Evolutionary conservation across 35 echinoderm and acorn worm genomes (phyloP), one percentile per base, ranked within the genome.

Genomic region (Apostichopus japonicus): DNA sequence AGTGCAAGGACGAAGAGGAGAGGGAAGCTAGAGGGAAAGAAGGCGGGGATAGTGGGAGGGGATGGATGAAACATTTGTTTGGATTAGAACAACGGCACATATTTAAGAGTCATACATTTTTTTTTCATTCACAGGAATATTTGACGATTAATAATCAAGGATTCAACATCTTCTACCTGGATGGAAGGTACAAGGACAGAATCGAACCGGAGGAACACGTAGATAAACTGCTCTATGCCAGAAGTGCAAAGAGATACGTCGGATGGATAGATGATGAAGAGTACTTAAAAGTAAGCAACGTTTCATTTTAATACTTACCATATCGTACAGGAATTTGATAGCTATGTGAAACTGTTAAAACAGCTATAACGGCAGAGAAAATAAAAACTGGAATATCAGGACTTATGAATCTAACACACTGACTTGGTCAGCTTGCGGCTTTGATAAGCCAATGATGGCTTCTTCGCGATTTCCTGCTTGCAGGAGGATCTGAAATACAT

Each of bases 201-300:
- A 75, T 99, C 33, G 91, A 96, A 57, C 97, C 97, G 76, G 97
- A 99, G 79, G 97, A 99, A 56, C 93, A 78, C 1, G 92, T 99
- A 13, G 93, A 93, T 21, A 93, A 80, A 79, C 73, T 99, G 11
- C 25, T 95, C 0, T 96, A 95, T 91, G 95, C 95, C 52, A 93
- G 78, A 25, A 93, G 88, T 77, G 90, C 84, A 44, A 96, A 95
- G 84, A 86, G 93, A 93, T 99, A 99, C 89, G 93, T 99, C 2
- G 97, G 97, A n/a, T 99, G 97, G 97, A 79, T 86, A 81, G 75
- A 88, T 19, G 95, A 86, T 19, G 95, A 96, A 63, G 81, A 91
- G 8, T 94, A 94, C 61, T 55, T 98, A 55, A 95, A 95, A 94
- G 96, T 98, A 94, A 27, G 21, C 8, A 17, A 4, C 71, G 8